These are phyloP conservation scores for Sparidentex hasta DNA, from an alignment of 2,797 vertebrate genomes.

Conservation along the genomic window DNA sequence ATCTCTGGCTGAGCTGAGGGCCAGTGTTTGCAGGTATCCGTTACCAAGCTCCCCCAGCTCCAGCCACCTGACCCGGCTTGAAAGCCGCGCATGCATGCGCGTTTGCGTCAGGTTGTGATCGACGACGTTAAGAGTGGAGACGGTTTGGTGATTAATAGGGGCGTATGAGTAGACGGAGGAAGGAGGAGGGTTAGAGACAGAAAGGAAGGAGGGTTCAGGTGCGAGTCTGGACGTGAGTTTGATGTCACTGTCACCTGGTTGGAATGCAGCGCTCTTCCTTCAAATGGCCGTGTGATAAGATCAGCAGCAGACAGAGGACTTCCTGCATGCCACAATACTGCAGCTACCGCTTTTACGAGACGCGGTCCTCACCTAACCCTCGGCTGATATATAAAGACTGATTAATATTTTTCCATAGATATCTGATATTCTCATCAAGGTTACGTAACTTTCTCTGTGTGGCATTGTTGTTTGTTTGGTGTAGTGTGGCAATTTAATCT, in stretches of 20 bases:
- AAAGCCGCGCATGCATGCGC: conserved; percentile 51
- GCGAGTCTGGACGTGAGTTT: conserved; percentile 73
- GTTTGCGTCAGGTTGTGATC: conserved; percentile 45
- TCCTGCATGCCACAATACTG: conserved; percentile 65
- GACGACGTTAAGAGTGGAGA: conserved; percentile 18
- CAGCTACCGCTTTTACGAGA: conserved; percentile 34
- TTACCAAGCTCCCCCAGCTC: conserved; percentile 60
- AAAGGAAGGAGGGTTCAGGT: conserved; percentile 58
- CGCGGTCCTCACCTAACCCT: conserved; percentile 36
- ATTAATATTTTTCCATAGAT: background rate
- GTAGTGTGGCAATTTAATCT: background rate
- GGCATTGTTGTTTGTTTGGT: background rate
- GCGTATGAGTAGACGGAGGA: conserved; percentile 53
- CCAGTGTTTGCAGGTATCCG: conserved; percentile 66
- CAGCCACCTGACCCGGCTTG: conserved; percentile 66
- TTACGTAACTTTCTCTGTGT: background rate
- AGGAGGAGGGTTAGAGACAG: conserved; percentile 43
- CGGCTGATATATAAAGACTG: background rate
- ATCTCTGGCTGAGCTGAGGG: conserved; percentile 68
- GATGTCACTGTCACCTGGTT: conserved; percentile 82
- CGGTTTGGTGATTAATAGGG: conserved; percentile 37
- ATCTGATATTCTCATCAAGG: too few relatives aligned
- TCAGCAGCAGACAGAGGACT: conserved; percentile 78
- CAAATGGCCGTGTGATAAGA: conserved; percentile 75
- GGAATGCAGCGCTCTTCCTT: conserved; percentile 78